Base-by-base conservation (phyloP, 2,888 invertebrate species). In the Zhuqinia jingwanae region DNA sequence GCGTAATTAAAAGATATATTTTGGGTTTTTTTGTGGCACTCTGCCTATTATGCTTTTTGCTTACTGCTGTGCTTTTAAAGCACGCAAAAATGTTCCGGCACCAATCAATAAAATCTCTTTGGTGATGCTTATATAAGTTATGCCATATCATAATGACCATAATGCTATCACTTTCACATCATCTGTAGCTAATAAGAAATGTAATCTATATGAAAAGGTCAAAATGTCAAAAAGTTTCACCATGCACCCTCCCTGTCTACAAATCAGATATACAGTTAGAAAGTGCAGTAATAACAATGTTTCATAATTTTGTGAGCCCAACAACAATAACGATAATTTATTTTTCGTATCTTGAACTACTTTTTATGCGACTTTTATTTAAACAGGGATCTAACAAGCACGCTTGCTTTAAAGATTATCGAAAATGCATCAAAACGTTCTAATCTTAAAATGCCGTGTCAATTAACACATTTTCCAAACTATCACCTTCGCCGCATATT, bases 211-310 rank as follows among this genome's bases (percentile, higher is more conserved):
- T 25, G 50, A 79, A 79, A 79, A 47, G 78, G 78, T 79, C 78
- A 79, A 65, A 79, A 30, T 13, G 65, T 79, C 78, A 63, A 65
- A 79, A 65, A 65, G 53, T 79, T 79, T 79, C 78, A 63, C 78
- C 27, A 27, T 27, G 10, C 8, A 36, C 5, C n/a, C 30, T 27
- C 11, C 27, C 15, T 50, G 50, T 53, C 47, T 70, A 65, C 63
- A 30, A 65, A 65, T 65, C 36, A 36, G 63, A 2, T n/a, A 42
- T 58, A 58, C 17, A n/a, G 2, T 53, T 75, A 75, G 75, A 75
- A 75, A 75, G 75, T 75, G 36, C 36, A 6, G 15, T 36, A 36
- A 8, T 6, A 36, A 47, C 47, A n/a, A 50, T 13, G 60, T 70
- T 45, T 70, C 68, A n/a, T 73, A 53, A 63, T n/a, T 65, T 60